Evolutionary conservation across 2,113 vertebrate species (phyloP), one percentile per base, ranked within the genome.

Genomic region (Nannobrachium achirus): DNA sequence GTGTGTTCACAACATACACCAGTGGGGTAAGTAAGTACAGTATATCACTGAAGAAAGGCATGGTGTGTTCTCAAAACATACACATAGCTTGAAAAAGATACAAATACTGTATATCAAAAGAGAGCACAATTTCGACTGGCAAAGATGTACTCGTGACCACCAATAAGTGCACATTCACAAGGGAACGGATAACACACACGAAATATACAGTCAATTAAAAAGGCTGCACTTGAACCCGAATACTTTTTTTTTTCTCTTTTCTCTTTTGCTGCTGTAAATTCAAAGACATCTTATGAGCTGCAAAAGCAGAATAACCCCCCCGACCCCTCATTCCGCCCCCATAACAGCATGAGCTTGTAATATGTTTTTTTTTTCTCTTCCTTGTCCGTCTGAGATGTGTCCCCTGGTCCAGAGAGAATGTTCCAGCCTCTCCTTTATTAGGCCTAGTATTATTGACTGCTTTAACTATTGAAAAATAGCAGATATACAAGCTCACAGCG

Each of bases 21-120:
- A 14, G 25, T 33, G 25, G 25, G 2, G 10, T 18, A 51, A 16
- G 51, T 52, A 2, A 55, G 46, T 20, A 19, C 15, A 55, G 46
- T 20, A 19, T 38, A 20, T 46, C 41, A 38, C 20, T 40, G 19
- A 58, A 14, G 42, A 42, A n/a, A 0, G 25, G 67, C 13, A 53
- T 15, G 67, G 73, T 50, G 71, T 72, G 73, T 66, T 88, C 59
- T 66, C 42, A 42, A 10, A 71, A 9, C 1, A 38, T 39, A 71
- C 62, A 73, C 8, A 55, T 2, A 64, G n/a, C 61, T n/a, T 79
- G 71, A 78, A 84, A 83, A 41, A 78, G 41, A 76, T 79, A 87
- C 63, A 80, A 85, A 79, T 70, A 80, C 72, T 20, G 56, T 1
- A 55, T 79, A 79, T 85, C 50, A 59, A 78, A 81, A 81, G 40